These are phyloP conservation scores for Rhincodon typus DNA, from an alignment of 2,797 vertebrate species.

Conservation along the genomic window DNA sequence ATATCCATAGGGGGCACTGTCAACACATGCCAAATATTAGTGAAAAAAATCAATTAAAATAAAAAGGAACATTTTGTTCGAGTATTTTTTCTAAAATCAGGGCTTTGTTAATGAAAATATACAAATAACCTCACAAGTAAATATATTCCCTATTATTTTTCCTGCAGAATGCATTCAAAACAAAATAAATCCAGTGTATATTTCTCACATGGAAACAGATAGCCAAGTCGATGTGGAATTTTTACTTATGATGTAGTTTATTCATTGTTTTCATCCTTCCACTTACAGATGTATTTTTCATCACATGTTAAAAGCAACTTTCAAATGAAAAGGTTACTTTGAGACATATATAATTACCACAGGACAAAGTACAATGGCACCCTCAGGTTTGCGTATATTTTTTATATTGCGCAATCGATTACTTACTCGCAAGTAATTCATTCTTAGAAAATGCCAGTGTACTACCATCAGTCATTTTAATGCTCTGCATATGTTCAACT, in stretches of 20 bases:
- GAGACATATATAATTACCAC: not conserved
- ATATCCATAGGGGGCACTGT: constrained; percentile 17
- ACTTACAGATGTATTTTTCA: not conserved
- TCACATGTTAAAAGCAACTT: not conserved
- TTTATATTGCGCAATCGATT: too few relatives aligned
- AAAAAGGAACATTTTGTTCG: not conserved
- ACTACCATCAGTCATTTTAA: too few relatives aligned
- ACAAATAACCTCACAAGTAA: not conserved
- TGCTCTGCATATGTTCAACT: not conserved
- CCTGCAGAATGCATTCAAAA: not conserved
- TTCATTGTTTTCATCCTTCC: not conserved
- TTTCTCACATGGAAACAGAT: not conserved
- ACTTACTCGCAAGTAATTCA: not conserved
- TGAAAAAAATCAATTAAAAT: not conserved
- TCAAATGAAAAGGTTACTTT: not conserved
- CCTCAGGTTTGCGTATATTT: not conserved
- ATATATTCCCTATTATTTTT: not conserved
- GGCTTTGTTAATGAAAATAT: not conserved
- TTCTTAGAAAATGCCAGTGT: not conserved
- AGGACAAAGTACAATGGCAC: not conserved
- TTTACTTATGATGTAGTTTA: not conserved
- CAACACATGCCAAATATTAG: not conserved
- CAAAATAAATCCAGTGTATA: not conserved
- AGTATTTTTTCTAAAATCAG: not conserved
- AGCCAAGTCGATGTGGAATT: not conserved